Percentiles rank a stretch among this genome's conserved stretches.
These are phyloP conservation scores for Mizuhopecten yessoensis DNA, from an alignment of 1,140 invertebrate genomes.

Conservation along the genomic window DNA sequence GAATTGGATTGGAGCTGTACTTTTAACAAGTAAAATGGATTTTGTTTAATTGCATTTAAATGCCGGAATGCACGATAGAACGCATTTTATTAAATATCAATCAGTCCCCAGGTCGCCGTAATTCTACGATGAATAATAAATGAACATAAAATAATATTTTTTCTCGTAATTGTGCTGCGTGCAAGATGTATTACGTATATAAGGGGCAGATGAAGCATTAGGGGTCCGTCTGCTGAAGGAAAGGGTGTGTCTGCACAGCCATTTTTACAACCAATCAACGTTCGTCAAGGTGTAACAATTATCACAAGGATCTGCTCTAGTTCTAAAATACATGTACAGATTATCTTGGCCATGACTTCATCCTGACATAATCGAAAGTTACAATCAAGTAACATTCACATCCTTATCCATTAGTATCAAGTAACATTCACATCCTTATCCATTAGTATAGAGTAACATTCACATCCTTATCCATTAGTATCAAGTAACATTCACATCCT, in stretches of 20 bases:
- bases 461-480: too few species aligned
- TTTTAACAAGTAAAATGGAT: background rate
- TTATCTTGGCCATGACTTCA: background rate
- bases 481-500: too few species aligned
- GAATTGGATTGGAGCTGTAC: constrained; percentile 26
- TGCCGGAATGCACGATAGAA: constrained; percentile 11
- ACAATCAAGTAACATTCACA: too few species aligned
- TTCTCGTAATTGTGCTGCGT: background rate
- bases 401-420: too few species aligned
- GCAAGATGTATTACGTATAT: constrained; percentile 3
- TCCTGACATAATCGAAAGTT: too few species aligned
- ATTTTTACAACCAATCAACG: background rate
- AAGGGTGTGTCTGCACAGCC: background rate
- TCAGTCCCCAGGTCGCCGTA: background rate
- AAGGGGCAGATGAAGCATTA: background rate
- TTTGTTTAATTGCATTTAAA: constrained; percentile 36
- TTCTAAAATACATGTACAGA: background rate
- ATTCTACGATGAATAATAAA: background rate
- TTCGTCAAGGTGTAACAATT: background rate
- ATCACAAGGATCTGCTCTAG: background rate
- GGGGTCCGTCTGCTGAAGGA: background rate
- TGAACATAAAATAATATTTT: constrained; percentile 20
- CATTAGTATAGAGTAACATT: too few species aligned
- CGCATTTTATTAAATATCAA: constrained; percentile 16
- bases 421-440: too few species aligned